phyloP scores from a whole-genome alignment of 2,113 vertebrate species.

The Pampusana beccarii region DNA sequence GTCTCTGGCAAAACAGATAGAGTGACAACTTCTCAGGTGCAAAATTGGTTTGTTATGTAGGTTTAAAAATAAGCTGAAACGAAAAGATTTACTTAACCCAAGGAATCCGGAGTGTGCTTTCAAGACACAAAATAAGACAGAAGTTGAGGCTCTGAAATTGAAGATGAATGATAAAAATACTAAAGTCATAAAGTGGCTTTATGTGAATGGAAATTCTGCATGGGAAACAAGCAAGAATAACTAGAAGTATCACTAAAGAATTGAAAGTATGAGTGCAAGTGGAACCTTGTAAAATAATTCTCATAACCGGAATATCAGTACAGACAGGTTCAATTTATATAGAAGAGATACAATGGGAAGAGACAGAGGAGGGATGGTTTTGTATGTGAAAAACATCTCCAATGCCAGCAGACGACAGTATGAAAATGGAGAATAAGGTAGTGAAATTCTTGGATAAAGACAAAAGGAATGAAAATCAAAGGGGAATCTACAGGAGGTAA shows the following conservation, averaged over 20 bases:
- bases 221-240: constrained; percentile 65
- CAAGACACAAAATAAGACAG: constrained; percentile 22
- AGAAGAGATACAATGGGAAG: constrained; percentile 21
- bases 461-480: constrained; percentile 71
- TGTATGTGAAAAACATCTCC: constrained; percentile 55
- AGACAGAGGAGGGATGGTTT: constrained; percentile 32
- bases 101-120: constrained; percentile 22
- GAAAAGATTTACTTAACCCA: constrained; percentile 36
- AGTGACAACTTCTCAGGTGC: background rate
- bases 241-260: constrained; percentile 65
- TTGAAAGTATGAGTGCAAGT: constrained; percentile 38
- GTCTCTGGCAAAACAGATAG: background rate
- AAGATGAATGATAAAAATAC: constrained; percentile 46
- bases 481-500: constrained; percentile 63
- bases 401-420: constrained; percentile 60
- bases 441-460: constrained; percentile 68
- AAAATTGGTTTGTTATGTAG: constrained; percentile 37
- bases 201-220: constrained; percentile 51
- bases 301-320: constrained; percentile 70
- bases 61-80: constrained; percentile 25
- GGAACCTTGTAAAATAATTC: constrained; percentile 62
- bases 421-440: constrained; percentile 62
- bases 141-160: constrained; percentile 31
- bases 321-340: constrained; percentile 63
- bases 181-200: constrained; percentile 29